Base-by-base conservation (phyloP, 2,113 vertebrate genomes). In the Arenaria interpres region DNA sequence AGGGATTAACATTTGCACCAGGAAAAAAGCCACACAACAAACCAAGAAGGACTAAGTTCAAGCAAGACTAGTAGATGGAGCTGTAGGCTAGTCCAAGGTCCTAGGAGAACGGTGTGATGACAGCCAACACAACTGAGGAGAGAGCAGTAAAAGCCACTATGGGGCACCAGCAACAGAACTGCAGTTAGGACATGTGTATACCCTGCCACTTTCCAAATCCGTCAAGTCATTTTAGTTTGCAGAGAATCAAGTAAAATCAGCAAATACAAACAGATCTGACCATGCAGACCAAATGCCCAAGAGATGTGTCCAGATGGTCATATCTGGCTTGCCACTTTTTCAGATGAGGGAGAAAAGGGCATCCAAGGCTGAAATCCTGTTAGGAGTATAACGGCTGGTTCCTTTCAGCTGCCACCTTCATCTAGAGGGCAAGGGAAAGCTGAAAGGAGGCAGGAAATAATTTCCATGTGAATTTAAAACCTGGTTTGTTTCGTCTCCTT, bases 301-400 rank as follows among this genome's bases (percentile, higher is more conserved):
- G 59, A 93, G 20, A 66, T 46, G 23, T 67, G 46, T 93, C 78
- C 97, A 97, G 84, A 95, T 91, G 87, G 93, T 50, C 32, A 7
- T 69, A 91, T 73, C 74, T 91, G 71, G 45, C 66, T 87, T 14
- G 15, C 48, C 4, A 9, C 66, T 89, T 93, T 78, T 89, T 85
- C 87, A 83, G 45, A 69, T 50, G 84, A 80, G 28, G 48, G n/a
- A 66, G 50, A 63, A 93, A 91, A 95, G 77, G 69, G 69, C 78
- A 91, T 77, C 54, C 67, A 66, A 85, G 63, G 66, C 81, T 94
- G 74, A 92, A 93, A 85, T 87, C 46, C 67, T 79, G 54, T 72
- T 76, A 72, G 64, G 45, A 93, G 59, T 85, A 35, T 48, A 88
- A 88, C 19, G 28, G 41, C n/a, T 80, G 37, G 32, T 9, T 89